phyloP scores from a whole-genome alignment of 1,140 invertebrate species.

The Helicoverpa zea region DNA sequence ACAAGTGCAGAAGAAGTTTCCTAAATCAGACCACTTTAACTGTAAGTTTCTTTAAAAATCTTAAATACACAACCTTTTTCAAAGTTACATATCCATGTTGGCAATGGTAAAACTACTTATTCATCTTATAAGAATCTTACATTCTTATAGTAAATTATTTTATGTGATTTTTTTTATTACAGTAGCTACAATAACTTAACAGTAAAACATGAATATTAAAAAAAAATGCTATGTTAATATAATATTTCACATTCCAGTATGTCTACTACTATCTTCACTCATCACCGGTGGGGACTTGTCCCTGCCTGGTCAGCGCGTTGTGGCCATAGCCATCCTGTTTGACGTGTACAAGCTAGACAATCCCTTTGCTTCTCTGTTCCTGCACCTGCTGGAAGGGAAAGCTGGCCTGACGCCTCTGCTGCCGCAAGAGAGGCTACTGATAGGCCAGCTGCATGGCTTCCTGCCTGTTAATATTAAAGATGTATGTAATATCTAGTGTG shows the following conservation, averaged over 20 bases:
- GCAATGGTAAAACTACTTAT: conserved; percentile 4
- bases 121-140: neutral
- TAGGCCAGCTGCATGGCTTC: conserved; percentile 79
- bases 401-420: conserved; percentile 74
- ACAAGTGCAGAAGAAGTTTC: conserved; percentile 92
- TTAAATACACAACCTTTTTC: neutral
- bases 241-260: conserved; percentile 75
- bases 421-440: conserved; percentile 81
- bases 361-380: conserved; percentile 81
- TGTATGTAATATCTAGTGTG: conserved; percentile 67
- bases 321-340: conserved; percentile 91
- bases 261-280: conserved; percentile 80
- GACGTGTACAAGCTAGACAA: conserved; percentile 91
- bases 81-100: neutral
- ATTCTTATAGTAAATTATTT: no score
- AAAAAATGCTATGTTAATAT: no score
- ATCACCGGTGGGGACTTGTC: conserved; percentile 84
- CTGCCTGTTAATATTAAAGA: conserved; percentile 80
- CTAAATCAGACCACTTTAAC: conserved; percentile 92
- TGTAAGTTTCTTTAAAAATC: conserved; percentile 75
- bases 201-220: no score
- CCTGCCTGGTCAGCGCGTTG: conserved; percentile 89
- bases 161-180: no score
- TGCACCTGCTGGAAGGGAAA: conserved; percentile 83
- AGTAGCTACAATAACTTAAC: no score